Percentiles rank a stretch among this genome's conserved stretches.
These are phyloP conservation scores for Oscheius sp. DNA, from an alignment of 2,888 invertebrate species.

Conservation along the genomic window DNA sequence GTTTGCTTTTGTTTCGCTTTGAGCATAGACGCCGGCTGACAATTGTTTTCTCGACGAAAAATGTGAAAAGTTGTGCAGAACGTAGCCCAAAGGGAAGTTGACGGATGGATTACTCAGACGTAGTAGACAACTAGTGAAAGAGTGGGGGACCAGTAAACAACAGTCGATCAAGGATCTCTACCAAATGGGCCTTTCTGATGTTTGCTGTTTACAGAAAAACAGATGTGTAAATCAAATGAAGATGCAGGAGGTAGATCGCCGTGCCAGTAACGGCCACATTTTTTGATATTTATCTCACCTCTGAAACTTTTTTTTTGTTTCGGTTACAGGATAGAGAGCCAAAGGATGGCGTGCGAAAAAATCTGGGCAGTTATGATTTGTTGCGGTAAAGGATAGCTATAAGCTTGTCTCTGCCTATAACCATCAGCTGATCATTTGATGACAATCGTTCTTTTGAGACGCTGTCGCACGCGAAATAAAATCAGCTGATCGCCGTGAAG, in stretches of 20 bases:
- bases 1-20: conserved; percentile 1
- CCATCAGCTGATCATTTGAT: conserved; percentile 25
- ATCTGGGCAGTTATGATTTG: conserved; percentile 28
- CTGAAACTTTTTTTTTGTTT: not conserved
- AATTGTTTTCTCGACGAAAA: not conserved
- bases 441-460: not conserved
- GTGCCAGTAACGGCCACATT: not conserved
- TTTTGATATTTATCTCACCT: not conserved
- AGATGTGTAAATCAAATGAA: conserved; percentile 16
- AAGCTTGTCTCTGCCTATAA: not conserved
- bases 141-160: not conserved
- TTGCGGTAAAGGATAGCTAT: not conserved
- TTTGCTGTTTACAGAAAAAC: conserved; percentile 7
- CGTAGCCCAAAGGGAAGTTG: too few species aligned
- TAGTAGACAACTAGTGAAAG: not conserved
- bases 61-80: not conserved
- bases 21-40: not conserved
- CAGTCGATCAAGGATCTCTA: conserved; percentile 9
- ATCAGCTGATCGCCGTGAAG: conserved; percentile 32
- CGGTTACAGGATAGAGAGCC: not conserved
- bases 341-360: conserved; percentile 9
- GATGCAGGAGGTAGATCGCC: not conserved
- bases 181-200: not conserved
- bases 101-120: not conserved
- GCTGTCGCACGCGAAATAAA: conserved; percentile 1